phyloP scores from a whole-genome alignment of 23 tunicate genomes.

The Ciona savignyi region DNA sequence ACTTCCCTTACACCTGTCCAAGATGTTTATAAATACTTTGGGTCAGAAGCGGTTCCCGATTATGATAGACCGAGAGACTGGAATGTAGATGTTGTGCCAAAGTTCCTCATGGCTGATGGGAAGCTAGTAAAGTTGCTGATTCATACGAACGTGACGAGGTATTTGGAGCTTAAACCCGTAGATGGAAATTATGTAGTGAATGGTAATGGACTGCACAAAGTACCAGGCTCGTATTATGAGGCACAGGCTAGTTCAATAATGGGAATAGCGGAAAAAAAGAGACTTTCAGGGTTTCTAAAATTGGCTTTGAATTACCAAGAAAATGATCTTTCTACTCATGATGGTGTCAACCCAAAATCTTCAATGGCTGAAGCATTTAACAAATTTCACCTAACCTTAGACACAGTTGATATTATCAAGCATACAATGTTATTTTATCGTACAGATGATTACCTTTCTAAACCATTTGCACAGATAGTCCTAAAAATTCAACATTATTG shows the following conservation, averaged over 20 bases:
- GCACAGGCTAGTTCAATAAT: constrained; percentile 48
- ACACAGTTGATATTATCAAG: constrained; percentile 51
- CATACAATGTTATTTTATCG: constrained; percentile 77
- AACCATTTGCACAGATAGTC: constrained; percentile 36
- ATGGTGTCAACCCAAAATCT: constrained; percentile 18
- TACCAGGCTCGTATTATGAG: constrained; percentile 65
- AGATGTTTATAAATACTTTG: too few species aligned
- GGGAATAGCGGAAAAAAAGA: constrained; percentile 71
- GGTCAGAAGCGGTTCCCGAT: too few species aligned
- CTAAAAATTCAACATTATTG: constrained; percentile 52
- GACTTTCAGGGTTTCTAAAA: constrained; percentile 45
- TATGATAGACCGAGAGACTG: too few species aligned
- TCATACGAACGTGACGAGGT: too few species aligned
- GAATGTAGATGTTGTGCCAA: too few species aligned
- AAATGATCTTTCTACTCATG: constrained; percentile 37
- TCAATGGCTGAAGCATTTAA: constrained; percentile 67
- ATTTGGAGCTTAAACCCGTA: constrained; percentile 79
- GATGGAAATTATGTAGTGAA: constrained; percentile 77
- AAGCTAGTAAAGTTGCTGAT: too few species aligned
- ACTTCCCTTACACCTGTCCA: too few species aligned
- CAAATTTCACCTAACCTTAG: constrained; percentile 40
- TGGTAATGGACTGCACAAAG: constrained; percentile 42
- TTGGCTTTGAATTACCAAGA: constrained; percentile 39
- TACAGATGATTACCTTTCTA: constrained; percentile 68
- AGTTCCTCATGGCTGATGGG: too few species aligned